These are phyloP conservation scores for Lycophotia porphyrea DNA, from an alignment of 2,888 invertebrate genomes.

Conservation along the genomic window DNA sequence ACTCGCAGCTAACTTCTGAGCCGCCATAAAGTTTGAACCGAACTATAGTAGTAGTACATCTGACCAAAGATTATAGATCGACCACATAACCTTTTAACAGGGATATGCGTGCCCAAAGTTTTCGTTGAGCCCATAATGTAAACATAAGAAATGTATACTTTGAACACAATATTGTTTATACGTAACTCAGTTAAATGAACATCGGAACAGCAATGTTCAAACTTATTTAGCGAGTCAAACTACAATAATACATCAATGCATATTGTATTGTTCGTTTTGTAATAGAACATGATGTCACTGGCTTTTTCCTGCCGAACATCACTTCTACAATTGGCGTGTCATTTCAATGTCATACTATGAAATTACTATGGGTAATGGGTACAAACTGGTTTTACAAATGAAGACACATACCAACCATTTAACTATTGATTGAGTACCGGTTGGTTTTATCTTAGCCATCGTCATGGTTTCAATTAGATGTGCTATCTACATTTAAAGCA, in stretches of 20 bases:
- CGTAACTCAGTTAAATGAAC: background rate
- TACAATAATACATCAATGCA: constrained; percentile 29
- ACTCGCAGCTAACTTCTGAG: too few species aligned
- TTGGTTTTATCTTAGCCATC: constrained; percentile 2
- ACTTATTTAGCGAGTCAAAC: constrained; percentile 4
- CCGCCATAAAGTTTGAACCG: too few species aligned
- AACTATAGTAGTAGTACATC: too few species aligned
- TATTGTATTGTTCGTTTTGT: constrained; percentile 34
- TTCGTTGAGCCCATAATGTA: background rate
- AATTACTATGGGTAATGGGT: constrained; percentile 26
- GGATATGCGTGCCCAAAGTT: background rate
- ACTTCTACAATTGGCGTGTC: constrained; percentile 37
- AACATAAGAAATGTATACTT: too few species aligned
- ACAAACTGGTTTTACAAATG: constrained; percentile 44
- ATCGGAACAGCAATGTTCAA: background rate
- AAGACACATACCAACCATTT: constrained; percentile 26
- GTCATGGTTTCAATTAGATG: constrained; percentile 4
- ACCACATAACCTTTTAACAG: background rate
- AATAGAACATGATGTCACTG: constrained; percentile 50
- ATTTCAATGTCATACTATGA: constrained; percentile 53
- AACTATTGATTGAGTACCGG: constrained; percentile 3
- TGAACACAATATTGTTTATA: background rate
- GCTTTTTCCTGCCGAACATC: constrained; percentile 30
- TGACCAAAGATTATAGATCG: background rate
- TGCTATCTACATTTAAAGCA: background rate